A percentile compares a stretch with the other conserved stretches of the same genome.
Conservation (phyloP, 1,140 invertebrate genomes). For the Lerema accius region DNA sequence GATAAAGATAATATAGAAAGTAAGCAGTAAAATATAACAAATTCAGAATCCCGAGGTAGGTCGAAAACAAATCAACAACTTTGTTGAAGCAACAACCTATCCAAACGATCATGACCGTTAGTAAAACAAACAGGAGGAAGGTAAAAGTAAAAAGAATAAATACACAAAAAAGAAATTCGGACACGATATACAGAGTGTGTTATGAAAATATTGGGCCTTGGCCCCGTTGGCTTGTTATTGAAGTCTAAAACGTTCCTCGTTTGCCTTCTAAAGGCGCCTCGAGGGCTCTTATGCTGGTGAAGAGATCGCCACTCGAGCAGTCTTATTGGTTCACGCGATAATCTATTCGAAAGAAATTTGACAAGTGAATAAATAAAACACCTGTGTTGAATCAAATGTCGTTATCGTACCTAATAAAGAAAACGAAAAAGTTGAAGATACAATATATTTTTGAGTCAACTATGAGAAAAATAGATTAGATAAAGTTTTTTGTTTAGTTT, state of each 20-base stretch:
- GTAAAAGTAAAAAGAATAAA: slow-evolving; percentile 5
- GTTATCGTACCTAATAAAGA: background rate
- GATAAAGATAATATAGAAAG: too few species aligned
- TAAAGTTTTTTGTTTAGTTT: too few species aligned
- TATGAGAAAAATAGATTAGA: too few species aligned
- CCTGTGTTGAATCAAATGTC: background rate
- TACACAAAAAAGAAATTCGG: slow-evolving; percentile 21
- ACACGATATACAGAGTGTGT: slow-evolving; percentile 22
- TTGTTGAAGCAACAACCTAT: background rate
- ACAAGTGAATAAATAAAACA: slow-evolving; percentile 2
- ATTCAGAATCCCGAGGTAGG: background rate
- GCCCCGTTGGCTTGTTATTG: slow-evolving; percentile 57
- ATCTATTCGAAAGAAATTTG: slow-evolving; percentile 42
- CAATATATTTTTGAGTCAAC: too few species aligned
- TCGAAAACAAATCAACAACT: background rate
- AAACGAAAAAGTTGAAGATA: background rate
- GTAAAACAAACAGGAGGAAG: background rate
- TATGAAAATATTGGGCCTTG: slow-evolving; percentile 56
- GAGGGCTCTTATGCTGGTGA: slow-evolving; percentile 39
- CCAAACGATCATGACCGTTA: background rate
- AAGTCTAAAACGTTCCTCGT: slow-evolving; percentile 56
- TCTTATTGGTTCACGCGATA: slow-evolving; percentile 47
- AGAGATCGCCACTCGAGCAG: slow-evolving; percentile 42
- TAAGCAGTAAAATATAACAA: background rate
- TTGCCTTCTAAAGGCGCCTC: slow-evolving; percentile 45